phyloP scores from a whole-genome alignment of 2,888 invertebrate genomes.

The Calliopum simillimum region DNA sequence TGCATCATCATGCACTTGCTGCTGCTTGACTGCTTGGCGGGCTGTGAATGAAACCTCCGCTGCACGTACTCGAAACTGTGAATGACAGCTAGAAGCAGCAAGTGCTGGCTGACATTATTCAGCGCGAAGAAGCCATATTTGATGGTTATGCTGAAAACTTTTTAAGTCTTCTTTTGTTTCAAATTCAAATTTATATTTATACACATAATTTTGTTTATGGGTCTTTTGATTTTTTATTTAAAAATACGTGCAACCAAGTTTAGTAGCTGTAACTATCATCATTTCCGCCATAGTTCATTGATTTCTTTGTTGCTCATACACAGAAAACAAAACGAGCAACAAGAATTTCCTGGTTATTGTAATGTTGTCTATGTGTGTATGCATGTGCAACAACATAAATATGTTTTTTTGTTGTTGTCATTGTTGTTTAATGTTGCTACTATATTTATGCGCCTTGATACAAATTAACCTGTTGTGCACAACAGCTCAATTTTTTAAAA shows the following conservation, averaged over 20 bases:
- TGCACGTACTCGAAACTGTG: slow-evolving; percentile 10
- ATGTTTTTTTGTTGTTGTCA: neutral
- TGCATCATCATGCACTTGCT: slow-evolving; percentile 10
- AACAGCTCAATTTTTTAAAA: too few relatives aligned
- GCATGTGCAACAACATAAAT: neutral
- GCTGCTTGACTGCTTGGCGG: too few relatives aligned
- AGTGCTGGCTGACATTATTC: too few relatives aligned
- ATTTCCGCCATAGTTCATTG: slow-evolving; percentile 24
- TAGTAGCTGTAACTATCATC: neutral
- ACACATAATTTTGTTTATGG: neutral
- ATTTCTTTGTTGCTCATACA: slow-evolving; percentile 13
- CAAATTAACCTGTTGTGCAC: too few relatives aligned
- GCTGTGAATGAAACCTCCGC: neutral
- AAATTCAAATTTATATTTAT: neutral
- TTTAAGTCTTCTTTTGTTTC: too few relatives aligned
- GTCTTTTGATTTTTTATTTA: neutral
- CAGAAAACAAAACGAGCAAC: neutral
- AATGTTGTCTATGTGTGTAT: neutral
- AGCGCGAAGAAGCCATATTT: too few relatives aligned
- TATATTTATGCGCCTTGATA: neutral
- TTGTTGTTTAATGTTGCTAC: slow-evolving; percentile 8
- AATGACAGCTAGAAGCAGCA: neutral
- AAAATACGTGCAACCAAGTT: neutral
- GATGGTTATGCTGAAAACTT: too few relatives aligned
- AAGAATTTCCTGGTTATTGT: slow-evolving; percentile 18